Evolutionary conservation across 2,888 invertebrate genomes (phyloP).

Genomic region (Habrosyne pyritoides): DNA sequence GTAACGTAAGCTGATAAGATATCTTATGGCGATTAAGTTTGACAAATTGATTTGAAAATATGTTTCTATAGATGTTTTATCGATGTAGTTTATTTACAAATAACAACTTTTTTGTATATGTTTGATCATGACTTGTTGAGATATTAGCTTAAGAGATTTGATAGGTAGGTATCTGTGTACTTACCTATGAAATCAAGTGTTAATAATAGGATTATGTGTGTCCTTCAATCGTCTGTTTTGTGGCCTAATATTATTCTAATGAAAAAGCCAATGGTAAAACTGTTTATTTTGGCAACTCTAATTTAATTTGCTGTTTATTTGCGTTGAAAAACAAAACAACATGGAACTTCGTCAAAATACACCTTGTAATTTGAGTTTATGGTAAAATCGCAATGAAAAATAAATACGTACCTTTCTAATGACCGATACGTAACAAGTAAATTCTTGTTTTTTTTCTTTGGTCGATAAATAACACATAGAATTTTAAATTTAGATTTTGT

Average conservation of each 20-base stretch:
- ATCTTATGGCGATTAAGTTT: constrained; percentile 15
- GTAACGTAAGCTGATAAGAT: constrained; percentile 15
- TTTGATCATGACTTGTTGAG: too few species aligned
- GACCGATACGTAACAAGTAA: too few species aligned
- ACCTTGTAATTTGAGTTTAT: neutral
- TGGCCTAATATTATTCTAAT: neutral
- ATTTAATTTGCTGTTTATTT: neutral
- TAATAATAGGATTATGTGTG: too few species aligned
- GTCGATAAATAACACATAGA: too few species aligned
- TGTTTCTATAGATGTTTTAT: constrained; percentile 12
- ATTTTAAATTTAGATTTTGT: too few species aligned
- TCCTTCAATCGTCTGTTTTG: neutral
- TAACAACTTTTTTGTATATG: constrained; percentile 16
- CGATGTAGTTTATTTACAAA: constrained; percentile 13
- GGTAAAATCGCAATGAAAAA: neutral
- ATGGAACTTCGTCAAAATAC: neutral
- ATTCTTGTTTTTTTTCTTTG: too few species aligned
- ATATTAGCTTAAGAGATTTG: too few species aligned
- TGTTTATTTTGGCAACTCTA: neutral
- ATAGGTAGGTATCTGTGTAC: too few species aligned
- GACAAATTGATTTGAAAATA: constrained; percentile 10
- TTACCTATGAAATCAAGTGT: too few species aligned
- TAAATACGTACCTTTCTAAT: too few species aligned
- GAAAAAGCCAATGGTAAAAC: neutral
- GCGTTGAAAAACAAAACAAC: neutral